These are phyloP conservation scores for Lineus longissimus DNA, from an alignment of 1,140 invertebrate genomes.

Conservation along the genomic window DNA sequence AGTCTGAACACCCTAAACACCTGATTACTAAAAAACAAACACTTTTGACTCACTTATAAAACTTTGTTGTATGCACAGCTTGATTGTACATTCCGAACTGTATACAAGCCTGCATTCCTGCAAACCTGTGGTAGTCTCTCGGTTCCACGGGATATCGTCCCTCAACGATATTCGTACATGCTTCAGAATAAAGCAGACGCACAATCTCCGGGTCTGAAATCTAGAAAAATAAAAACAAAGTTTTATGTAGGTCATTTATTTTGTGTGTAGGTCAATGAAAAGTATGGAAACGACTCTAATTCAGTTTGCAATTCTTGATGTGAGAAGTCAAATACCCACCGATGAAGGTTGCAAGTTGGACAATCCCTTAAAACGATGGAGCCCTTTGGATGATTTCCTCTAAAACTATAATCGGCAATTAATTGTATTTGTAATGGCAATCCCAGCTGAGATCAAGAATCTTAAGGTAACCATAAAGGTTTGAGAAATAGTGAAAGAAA, in stretches of 20 bases:
- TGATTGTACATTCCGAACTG: not conserved
- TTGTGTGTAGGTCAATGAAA: not conserved
- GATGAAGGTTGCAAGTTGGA: not conserved
- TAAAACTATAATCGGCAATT: not conserved
- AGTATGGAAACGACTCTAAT: not conserved
- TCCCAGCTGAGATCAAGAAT: not conserved
- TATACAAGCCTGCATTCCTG: not conserved
- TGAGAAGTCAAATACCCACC: not conserved
- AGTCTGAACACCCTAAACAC: too few species aligned
- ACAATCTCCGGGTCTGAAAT: not conserved
- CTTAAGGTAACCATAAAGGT: not conserved
- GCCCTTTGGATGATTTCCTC: not conserved
- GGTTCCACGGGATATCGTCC: not conserved
- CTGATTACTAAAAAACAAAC: not conserved
- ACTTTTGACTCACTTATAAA: not conserved
- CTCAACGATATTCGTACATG: not conserved
- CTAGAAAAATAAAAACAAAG: not conserved
- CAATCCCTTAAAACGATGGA: not conserved
- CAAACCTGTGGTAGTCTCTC: slow-evolving; percentile 1
- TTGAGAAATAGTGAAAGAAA: too few species aligned
- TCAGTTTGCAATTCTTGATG: not conserved
- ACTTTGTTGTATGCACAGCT: not conserved
- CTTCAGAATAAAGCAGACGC: not conserved
- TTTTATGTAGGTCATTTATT: not conserved
- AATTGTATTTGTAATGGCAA: not conserved